phyloP scores from a whole-genome alignment of 23 tunicate genomes.

The Halocynthia roretzi region DNA sequence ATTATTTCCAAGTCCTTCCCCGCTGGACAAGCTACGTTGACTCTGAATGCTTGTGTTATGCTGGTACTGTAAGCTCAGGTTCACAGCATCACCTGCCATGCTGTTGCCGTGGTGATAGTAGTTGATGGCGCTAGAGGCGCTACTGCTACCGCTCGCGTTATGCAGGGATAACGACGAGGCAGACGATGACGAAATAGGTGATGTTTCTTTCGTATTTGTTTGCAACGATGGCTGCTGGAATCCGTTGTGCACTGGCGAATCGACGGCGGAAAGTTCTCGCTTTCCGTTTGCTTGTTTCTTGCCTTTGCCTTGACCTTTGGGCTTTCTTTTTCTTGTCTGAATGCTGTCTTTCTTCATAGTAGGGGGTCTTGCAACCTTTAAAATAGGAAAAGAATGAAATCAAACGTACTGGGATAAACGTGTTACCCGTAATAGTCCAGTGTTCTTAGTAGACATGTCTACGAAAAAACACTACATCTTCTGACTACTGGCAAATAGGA shows the following conservation, averaged over 20 bases:
- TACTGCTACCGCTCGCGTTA: background rate
- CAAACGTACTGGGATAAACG: no score
- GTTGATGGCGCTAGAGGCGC: background rate
- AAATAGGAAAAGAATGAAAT: background rate
- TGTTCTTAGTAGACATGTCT: no score
- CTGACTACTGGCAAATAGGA: no score
- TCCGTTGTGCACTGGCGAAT: no score
- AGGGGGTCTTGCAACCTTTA: constrained; percentile 72
- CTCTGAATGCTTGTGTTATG: background rate
- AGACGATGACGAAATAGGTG: constrained; percentile 3
- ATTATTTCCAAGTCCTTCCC: constrained; percentile 2
- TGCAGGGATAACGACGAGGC: background rate
- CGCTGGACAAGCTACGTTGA: background rate
- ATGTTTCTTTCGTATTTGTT: no score
- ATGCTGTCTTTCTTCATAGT: constrained; percentile 98
- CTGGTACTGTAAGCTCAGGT: constrained; percentile 1
- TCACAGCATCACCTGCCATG: background rate
- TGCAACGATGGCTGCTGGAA: no score
- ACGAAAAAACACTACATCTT: no score
- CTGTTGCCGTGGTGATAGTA: background rate
- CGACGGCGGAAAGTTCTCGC: no score
- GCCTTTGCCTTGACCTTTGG: constrained; percentile 64
- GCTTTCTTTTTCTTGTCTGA: constrained; percentile 89
- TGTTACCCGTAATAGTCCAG: no score
- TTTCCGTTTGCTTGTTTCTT: constrained; percentile 20